Conservation (phyloP, 2,888 invertebrate species). For the Hydrotaea diabolus region DNA sequence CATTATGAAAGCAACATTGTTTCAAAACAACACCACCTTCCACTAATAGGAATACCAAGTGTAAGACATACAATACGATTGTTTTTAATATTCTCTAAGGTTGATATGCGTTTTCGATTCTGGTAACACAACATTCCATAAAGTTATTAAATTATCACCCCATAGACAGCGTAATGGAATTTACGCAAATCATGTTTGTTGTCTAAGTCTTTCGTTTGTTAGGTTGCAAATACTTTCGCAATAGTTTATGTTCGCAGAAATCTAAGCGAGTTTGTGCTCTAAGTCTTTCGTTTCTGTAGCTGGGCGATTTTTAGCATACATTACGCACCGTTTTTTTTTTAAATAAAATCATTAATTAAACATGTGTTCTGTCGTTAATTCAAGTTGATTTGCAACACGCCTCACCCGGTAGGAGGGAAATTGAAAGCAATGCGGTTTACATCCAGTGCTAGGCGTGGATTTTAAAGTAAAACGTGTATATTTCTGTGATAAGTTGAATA, state of each 20-base stretch:
- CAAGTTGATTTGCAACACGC: neutral
- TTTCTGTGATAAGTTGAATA: too few relatives aligned
- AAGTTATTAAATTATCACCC: neutral
- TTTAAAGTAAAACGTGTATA: too few relatives aligned
- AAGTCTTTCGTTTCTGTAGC: neutral
- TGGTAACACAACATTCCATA: conserved; percentile 36
- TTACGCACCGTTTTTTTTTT: neutral
- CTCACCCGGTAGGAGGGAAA: too few relatives aligned
- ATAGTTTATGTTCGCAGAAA: neutral
- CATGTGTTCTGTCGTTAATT: neutral
- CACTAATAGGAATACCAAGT: too few relatives aligned
- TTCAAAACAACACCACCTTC: too few relatives aligned
- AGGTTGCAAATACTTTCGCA: too few relatives aligned
- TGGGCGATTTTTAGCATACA: too few relatives aligned
- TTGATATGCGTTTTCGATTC: neutral
- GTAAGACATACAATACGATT: too few relatives aligned
- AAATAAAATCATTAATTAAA: neutral
- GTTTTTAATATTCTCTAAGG: too few relatives aligned
- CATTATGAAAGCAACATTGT: too few relatives aligned
- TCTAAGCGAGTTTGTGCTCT: neutral
- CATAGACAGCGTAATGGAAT: neutral
- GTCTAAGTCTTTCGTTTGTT: conserved; percentile 44
- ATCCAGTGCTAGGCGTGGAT: too few relatives aligned
- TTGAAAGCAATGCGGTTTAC: too few relatives aligned
- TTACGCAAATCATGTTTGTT: conserved; percentile 42